Conservation (phyloP, 2,888 invertebrate species). For the Lucinisca nassula region DNA sequence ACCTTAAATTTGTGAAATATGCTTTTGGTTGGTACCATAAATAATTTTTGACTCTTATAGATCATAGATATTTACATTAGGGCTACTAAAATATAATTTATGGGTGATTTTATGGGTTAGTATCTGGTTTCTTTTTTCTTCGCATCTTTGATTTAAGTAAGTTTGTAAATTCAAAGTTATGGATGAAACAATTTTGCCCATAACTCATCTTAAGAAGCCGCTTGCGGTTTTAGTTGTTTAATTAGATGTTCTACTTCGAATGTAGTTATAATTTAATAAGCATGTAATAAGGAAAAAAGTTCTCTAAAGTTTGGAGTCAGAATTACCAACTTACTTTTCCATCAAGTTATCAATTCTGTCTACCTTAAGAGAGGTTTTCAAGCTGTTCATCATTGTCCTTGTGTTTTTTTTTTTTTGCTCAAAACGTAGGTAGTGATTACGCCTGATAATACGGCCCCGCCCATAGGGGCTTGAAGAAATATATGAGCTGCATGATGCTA, state of each 20-base stretch:
- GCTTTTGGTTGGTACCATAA: constrained; percentile 9
- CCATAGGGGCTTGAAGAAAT: no score
- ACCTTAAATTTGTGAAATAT: background rate
- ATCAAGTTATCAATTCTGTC: no score
- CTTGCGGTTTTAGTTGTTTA: background rate
- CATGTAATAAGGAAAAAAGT: no score
- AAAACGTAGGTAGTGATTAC: no score
- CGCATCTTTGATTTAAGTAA: constrained; percentile 8
- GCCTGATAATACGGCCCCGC: no score
- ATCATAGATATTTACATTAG: constrained; percentile 4
- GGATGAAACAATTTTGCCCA: background rate
- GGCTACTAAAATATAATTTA: constrained; percentile 6
- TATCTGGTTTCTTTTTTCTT: background rate
- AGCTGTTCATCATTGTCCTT: no score
- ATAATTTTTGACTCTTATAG: background rate
- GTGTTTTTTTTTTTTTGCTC: no score
- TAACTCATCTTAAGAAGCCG: constrained; percentile 7
- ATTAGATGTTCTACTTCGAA: constrained; percentile 12
- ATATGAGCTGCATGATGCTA: no score
- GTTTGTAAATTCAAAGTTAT: background rate
- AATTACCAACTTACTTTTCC: no score
- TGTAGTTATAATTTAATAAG: no score
- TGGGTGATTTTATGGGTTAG: background rate
- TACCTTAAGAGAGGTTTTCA: no score
- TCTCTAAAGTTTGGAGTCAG: no score